Conservation (phyloP, 2,113 vertebrate genomes). For the Narcine bancroftii region DNA sequence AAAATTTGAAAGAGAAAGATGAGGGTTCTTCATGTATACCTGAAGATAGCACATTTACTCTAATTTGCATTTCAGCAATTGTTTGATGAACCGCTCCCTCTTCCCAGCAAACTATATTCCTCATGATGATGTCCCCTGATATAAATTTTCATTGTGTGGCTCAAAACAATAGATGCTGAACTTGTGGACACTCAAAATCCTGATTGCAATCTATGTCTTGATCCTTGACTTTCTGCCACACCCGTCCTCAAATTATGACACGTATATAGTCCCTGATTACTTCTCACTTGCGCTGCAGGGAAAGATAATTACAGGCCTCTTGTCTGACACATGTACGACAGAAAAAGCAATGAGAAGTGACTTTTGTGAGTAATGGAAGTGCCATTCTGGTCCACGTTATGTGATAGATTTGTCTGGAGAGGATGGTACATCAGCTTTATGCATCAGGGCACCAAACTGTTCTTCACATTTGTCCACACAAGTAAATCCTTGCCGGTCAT, state of each 20-base stretch:
- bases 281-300: conserved; percentile 24
- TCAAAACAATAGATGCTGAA: not conserved
- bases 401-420: conserved; percentile 5
- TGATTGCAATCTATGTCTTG: conserved; percentile 19
- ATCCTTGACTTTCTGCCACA: conserved; percentile 25
- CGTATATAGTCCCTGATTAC: conserved; percentile 30
- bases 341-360: conserved; percentile 29
- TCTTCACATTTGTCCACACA: not conserved
- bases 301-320: conserved; percentile 38
- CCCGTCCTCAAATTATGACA: conserved; percentile 34
- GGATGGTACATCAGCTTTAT: not conserved
- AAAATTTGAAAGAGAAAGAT: not conserved
- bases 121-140: not conserved
- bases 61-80: not conserved
- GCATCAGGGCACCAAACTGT: conserved; percentile 16
- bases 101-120: not conserved
- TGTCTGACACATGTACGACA: conserved; percentile 26
- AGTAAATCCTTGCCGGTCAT: not conserved
- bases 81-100: not conserved
- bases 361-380: conserved; percentile 34
- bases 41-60: not conserved
- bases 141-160: conserved; percentile 18
- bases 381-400: conserved; percentile 9
- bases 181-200: not conserved
- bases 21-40: not conserved